Conservation (phyloP, 2,797 vertebrate species). For the Bradypodion pumilum region DNA sequence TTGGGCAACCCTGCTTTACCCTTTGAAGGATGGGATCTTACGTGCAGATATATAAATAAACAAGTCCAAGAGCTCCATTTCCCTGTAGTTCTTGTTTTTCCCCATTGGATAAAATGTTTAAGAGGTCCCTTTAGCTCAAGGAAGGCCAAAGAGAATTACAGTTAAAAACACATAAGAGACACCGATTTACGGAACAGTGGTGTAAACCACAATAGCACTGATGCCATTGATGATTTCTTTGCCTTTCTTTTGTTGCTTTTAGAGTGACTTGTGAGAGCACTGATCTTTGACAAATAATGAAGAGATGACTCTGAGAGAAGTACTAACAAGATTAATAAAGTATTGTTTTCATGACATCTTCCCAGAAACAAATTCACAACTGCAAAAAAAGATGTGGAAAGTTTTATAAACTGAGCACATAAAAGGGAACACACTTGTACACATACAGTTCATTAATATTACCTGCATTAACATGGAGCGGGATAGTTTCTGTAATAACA, state of each 20-base stretch:
- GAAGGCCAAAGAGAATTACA: background rate
- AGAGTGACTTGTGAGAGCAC: background rate
- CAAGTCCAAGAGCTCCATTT: background rate
- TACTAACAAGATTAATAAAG: background rate
- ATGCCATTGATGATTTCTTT: background rate
- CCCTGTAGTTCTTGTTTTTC: background rate
- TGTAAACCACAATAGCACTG: background rate
- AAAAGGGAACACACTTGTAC: background rate
- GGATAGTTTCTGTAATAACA: conserved; percentile 88
- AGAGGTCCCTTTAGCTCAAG: background rate
- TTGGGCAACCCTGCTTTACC: no score
- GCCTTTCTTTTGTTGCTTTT: background rate
- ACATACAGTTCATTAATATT: conserved; percentile 23
- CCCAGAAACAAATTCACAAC: background rate
- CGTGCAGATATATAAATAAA: background rate
- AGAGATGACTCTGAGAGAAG: background rate
- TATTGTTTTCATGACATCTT: background rate
- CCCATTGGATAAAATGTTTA: background rate
- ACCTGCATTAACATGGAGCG: conserved; percentile 96
- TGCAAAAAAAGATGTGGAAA: background rate
- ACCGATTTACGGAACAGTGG: background rate
- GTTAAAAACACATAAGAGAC: background rate
- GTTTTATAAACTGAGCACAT: background rate
- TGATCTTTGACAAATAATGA: background rate
- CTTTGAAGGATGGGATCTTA: background rate